Conservation (phyloP, 1,140 invertebrate genomes). For the Microplitis demolitor region DNA sequence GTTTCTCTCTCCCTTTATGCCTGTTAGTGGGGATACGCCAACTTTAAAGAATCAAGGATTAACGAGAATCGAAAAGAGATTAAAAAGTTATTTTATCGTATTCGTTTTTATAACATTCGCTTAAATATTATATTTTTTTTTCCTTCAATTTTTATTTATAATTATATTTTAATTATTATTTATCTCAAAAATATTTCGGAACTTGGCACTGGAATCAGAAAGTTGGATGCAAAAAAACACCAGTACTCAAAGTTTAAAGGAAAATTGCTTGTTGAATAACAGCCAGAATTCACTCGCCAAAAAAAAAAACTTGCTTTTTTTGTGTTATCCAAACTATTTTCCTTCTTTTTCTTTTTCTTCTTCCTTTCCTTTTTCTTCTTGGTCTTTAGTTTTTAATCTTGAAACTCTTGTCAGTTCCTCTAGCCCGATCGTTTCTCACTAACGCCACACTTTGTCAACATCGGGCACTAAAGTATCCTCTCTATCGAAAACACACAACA, state of each 20-base stretch:
- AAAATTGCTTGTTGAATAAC: no score
- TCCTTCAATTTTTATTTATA: no score
- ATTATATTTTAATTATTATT: no score
- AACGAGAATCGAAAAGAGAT: neutral
- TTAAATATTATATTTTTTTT: neutral
- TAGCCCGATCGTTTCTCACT: neutral
- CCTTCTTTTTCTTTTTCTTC: neutral
- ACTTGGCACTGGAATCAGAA: no score
- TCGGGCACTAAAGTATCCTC: neutral
- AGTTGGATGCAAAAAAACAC: no score
- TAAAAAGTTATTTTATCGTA: neutral
- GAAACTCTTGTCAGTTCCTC: neutral
- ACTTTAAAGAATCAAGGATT: constrained; percentile 9
- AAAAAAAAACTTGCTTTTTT: no score
- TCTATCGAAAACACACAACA: constrained; percentile 3
- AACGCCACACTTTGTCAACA: neutral
- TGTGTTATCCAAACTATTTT: no score
- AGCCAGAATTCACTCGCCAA: no score
- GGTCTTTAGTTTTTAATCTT: neutral
- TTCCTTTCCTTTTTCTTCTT: no score
- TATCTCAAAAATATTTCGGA: no score
- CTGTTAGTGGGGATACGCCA: constrained; percentile 21
- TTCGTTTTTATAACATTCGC: neutral
- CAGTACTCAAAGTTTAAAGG: no score
- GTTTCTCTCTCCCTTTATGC: neutral